Evolutionary conservation across 2,888 invertebrate genomes (phyloP), one percentile per base, ranked within the genome.

Genomic region (Cheilosia grossa): DNA sequence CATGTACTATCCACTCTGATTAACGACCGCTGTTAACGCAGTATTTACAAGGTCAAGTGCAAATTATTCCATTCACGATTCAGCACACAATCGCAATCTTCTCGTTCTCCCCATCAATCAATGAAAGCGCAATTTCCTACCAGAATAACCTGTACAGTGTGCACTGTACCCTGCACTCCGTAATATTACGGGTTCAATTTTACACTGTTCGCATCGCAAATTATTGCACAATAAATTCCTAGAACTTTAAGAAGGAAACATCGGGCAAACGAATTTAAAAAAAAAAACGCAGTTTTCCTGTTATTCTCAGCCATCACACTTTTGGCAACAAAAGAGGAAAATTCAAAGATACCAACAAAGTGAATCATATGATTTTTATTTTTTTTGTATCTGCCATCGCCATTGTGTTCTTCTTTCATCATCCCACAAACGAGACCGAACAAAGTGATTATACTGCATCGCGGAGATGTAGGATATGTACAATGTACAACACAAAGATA

Each of bases 301-400:
- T 54, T 9, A 15, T 51, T 21, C 21, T 49, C 19, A 13, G 19
- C 44, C 33, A 44, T 56, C 19, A 33, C 30, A 30, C 44, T 69
- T 19, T 69, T 69, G 69, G 69, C 69, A 47, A 67, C 30, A 56
- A 44, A 56, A 19, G 33, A 49, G 13, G 21, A 19, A 42, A 21
- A 27, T 27, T 59, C 37, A 37, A 37, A 37, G 37, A 37, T 37
- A 37, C 37, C 30, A n/a, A 37, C 37, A 17, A n/a, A 44, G 53
- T 67, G 67, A 67, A 54, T 67, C 67, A 67, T 67, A 44, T 54
- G 30, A 56, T 54, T 56, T 54, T 42, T 30, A n/a, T n/a, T 10
- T 51, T 19, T 17, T 44, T 42, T 40, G 37, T 59, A 40, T 59
- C 15, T 27, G 24, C 24, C n/a, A 54, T 15, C 42, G 53, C 44